These are phyloP conservation scores for Drosophila bipectinata DNA, from an alignment of 1,140 invertebrate species.

Conservation along the genomic window DNA sequence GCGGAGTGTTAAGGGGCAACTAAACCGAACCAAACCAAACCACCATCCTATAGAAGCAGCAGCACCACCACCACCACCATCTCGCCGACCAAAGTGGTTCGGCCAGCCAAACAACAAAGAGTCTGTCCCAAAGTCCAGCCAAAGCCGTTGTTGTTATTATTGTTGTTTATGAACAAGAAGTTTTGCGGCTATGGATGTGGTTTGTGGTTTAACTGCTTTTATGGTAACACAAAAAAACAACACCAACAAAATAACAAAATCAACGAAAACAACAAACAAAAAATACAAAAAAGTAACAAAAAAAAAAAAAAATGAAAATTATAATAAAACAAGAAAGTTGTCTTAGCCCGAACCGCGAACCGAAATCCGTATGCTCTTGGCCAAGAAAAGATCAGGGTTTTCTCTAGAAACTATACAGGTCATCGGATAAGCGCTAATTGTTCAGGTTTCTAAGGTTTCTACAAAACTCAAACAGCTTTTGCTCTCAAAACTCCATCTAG, in stretches of 20 bases:
- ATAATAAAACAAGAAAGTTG: constrained; percentile 58
- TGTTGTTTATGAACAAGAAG: constrained; percentile 71
- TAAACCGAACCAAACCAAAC: constrained; percentile 18
- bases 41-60: constrained; percentile 15
- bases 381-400: background rate
- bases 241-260: constrained; percentile 13
- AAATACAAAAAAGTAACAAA: constrained; percentile 25
- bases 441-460: background rate
- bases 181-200: constrained; percentile 80
- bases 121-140: constrained; percentile 67
- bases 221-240: constrained; percentile 64
- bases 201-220: constrained; percentile 82
- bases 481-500: background rate
- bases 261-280: constrained; percentile 39
- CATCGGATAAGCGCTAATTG: constrained; percentile 1
- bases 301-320: constrained; percentile 41
- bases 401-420: background rate
- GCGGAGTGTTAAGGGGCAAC: constrained; percentile 1
- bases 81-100: constrained; percentile 59
- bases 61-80: constrained; percentile 1
- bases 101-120: constrained; percentile 79
- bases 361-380: constrained; percentile 37
- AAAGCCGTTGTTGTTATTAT: constrained; percentile 28
- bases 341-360: background rate
- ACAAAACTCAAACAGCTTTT: background rate